Base-by-base conservation (phyloP, 2,888 invertebrate species). In the Leuctra nigra region DNA sequence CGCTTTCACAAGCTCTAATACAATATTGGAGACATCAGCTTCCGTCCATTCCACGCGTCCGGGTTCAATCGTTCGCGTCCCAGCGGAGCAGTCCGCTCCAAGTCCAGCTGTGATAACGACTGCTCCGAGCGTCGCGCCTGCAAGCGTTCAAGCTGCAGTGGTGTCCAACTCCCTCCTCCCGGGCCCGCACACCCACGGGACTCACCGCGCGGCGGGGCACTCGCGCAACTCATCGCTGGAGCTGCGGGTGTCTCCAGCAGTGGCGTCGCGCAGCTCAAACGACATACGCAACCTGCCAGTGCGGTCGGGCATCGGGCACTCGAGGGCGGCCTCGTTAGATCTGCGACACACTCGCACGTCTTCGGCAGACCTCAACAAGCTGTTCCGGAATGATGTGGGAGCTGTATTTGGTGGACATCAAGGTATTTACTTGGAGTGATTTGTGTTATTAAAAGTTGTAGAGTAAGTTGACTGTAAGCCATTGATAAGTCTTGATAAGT, bases 151-250 rank as follows among this genome's bases (percentile, higher is more conserved):
- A 23, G 39, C 44, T 11, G 16, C 24, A 20, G 3, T 53, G 33
- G 11, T 50, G 25, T 6, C 33, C 44, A 13, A 36, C 39, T 9
- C 36, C 29, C 24, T 11, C 38, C 38, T 20, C 18, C 56, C 53
- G 24, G 41, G 18, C 11, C 46, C 55, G 23, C 56, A 38, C 13
- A n/a, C 24, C 7, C 20, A 18, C 22, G 14, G 20, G 22, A 22
- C 53, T 18, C 47, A 9, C 48, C 61, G 61, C 58, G 61, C 53
- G 11, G 14, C 47, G 29, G 72, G 73, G 46, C 88, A 89, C 70
- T 87, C 90, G 1, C 79, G 91, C 61, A 91, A 91, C 72, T 89
- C 91, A 0, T 91, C 91, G 0, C 76, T 89, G 68, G 91, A 91
- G 69, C 77, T 90, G 59, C 77, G 91, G 54, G 67, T 74, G 36